A percentile compares a stretch with the other conserved stretches of the same genome.
These are phyloP conservation scores for Rhinopomastus cyanomelas DNA, from an alignment of 2,113 vertebrate genomes.

Conservation along the genomic window DNA sequence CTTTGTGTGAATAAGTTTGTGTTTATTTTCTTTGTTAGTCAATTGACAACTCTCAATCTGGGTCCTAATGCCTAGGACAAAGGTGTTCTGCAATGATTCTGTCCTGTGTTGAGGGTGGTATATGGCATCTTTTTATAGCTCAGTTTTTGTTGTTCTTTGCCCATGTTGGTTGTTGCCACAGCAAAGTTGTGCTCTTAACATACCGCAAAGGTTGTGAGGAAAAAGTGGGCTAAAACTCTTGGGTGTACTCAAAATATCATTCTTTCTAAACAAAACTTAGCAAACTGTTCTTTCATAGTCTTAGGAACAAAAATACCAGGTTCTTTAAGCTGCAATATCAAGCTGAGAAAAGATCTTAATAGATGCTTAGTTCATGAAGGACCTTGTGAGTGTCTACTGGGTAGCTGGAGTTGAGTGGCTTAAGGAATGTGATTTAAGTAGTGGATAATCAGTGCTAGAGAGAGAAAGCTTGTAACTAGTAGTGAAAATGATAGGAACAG, in stretches of 20 bases:
- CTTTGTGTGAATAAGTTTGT: background rate
- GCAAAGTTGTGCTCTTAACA: background rate
- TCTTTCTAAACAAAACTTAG: conserved; percentile 24
- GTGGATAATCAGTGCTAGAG: background rate
- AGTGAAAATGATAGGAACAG: background rate
- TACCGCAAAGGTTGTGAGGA: background rate
- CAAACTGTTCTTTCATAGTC: background rate
- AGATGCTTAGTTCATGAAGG: background rate
- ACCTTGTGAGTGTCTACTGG: background rate
- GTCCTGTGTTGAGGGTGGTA: background rate
- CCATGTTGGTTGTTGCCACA: background rate
- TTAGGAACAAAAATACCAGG: background rate
- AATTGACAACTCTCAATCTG: background rate
- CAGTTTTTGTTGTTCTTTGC: background rate
- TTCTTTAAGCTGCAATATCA: background rate
- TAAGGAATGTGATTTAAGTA: background rate
- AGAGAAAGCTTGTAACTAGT: background rate
- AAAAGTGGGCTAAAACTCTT: background rate
- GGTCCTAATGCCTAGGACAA: background rate
- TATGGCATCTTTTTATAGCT: background rate
- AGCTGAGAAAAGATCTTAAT: background rate
- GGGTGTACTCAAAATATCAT: background rate
- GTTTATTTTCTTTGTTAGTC: background rate
- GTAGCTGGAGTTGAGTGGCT: background rate
- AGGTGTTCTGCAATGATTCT: background rate